Base-by-base conservation (phyloP, 2,888 invertebrate species). In the Chromoteleia sp. region DNA sequence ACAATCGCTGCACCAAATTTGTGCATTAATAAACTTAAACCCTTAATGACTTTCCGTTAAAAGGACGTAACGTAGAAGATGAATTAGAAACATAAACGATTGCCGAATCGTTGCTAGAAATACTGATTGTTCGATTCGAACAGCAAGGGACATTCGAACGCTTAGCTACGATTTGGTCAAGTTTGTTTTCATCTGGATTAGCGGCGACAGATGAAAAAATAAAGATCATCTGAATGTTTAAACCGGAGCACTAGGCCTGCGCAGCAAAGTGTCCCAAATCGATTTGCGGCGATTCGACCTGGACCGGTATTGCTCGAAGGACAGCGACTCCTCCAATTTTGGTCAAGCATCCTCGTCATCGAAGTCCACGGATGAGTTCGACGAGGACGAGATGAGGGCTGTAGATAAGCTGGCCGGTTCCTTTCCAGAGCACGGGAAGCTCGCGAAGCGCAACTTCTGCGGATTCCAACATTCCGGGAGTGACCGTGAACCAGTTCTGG, bases 341-440 rank as follows among this genome's bases (percentile, higher is more conserved):
- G 86, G 89, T 90, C 90, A 90, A 86, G 88, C 90, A 45, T 87
- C 88, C 25, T 91, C 91, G 75, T 90, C 91, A 73, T 90, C 92
- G 43, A 92, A 91, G 36, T 91, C 89, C 41, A 91, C 89, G 54
- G 92, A 92, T 14, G 92, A 92, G 73, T 94, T 93, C 74, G 94
- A 93, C 2, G 95, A 95, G 52, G 95, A 95, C 84, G 94, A 93
- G 87, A 94, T 94, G 80, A 96, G 93, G 8, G 93, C 91, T 94
- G 95, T 56, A 93, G 93, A 85, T 94, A 94, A 17, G 92, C 92
- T 88, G 93, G 82, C 68, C 5, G 95, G 80, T 94, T 93, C 82
- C 94, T 93, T 19, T 94, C 94, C 12, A 93, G 89, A 85, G 75
- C 87, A 88, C 2, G 89, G 86, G 74, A 88, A 89, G 50, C 88